Percentiles rank a stretch among this genome's conserved stretches.
Conservation (phyloP, 1,140 invertebrate species). For the Monomorium pharaonis region DNA sequence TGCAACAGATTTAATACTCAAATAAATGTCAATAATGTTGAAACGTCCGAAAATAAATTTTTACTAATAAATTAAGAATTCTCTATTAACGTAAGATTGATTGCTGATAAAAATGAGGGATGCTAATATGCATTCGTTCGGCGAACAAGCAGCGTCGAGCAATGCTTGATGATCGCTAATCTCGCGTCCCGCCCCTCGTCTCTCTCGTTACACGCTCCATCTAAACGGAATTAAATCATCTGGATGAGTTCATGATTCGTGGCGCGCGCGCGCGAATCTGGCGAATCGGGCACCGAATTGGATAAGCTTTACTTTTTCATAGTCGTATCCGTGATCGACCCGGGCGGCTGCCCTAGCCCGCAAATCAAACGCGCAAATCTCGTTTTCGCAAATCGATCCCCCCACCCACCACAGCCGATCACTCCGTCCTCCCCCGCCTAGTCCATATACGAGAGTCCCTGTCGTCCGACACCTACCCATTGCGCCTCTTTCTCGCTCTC, state of each 20-base stretch:
- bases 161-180: conserved; percentile 8
- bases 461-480: not conserved
- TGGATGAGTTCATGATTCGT: conserved; percentile 33
- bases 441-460: conserved; percentile 35
- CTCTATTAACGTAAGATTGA: not conserved
- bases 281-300: conserved; percentile 42
- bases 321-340: conserved; percentile 55
- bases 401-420: not conserved
- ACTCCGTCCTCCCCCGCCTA: not conserved
- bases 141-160: too few relatives aligned
- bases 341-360: conserved; percentile 26
- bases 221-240: conserved; percentile 52
- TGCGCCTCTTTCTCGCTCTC: conserved; percentile 12
- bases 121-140: not conserved
- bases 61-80: not conserved
- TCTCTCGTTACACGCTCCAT: not conserved
- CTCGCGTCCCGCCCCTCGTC: not conserved
- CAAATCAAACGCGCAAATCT: conserved; percentile 69
- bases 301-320: conserved; percentile 64
- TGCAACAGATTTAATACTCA: not conserved
- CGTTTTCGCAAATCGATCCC: conserved; percentile 65
- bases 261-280: not conserved
- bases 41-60: not conserved
- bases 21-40: not conserved
- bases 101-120: not conserved